A percentile compares a stretch with the other conserved stretches of the same genome.
Evolutionary conservation across 1,140 invertebrate genomes (phyloP).

Genomic region (Papilio dardanus): DNA sequence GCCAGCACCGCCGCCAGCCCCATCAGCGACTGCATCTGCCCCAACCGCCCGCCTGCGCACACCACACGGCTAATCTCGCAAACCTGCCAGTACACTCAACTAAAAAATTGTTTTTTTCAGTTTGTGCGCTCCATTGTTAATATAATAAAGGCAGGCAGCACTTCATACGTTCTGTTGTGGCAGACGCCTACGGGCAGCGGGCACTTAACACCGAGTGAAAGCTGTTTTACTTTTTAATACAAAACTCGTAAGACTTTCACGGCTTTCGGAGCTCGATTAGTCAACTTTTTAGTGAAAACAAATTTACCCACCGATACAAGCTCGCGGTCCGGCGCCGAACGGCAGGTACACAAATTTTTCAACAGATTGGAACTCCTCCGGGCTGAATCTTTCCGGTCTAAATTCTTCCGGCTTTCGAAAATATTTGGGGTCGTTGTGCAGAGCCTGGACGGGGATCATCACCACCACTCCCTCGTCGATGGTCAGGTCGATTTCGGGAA

Average conservation of each 20-base stretch:
- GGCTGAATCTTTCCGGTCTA: slow-evolving; percentile 83
- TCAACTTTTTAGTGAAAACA: background rate
- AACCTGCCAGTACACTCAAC: too few species aligned
- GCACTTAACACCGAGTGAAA: too few species aligned
- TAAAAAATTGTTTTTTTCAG: too few species aligned
- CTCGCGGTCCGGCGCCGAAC: slow-evolving; percentile 62
- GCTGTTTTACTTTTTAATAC: too few species aligned
- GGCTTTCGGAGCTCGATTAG: too few species aligned
- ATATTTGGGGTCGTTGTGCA: slow-evolving; percentile 82
- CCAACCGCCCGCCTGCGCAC: slow-evolving; percentile 50
- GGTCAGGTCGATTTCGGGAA: slow-evolving; percentile 62
- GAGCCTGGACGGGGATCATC: slow-evolving; percentile 68
- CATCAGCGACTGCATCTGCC: slow-evolving; percentile 52
- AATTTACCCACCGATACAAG: slow-evolving; percentile 57
- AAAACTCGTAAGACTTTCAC: too few species aligned
- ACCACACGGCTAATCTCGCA: too few species aligned
- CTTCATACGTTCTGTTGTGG: too few species aligned
- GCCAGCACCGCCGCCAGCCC: slow-evolving; percentile 53
- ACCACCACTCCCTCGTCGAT: slow-evolving; percentile 67
- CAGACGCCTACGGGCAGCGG: too few species aligned
- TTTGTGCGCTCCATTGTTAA: too few species aligned
- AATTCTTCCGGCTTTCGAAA: slow-evolving; percentile 82
- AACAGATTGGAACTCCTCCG: slow-evolving; percentile 54
- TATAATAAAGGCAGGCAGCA: too few species aligned
- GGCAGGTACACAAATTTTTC: slow-evolving; percentile 73